Evolutionary conservation across 2,113 vertebrate genomes (phyloP).

Genomic region (Oriolus oriolus): DNA sequence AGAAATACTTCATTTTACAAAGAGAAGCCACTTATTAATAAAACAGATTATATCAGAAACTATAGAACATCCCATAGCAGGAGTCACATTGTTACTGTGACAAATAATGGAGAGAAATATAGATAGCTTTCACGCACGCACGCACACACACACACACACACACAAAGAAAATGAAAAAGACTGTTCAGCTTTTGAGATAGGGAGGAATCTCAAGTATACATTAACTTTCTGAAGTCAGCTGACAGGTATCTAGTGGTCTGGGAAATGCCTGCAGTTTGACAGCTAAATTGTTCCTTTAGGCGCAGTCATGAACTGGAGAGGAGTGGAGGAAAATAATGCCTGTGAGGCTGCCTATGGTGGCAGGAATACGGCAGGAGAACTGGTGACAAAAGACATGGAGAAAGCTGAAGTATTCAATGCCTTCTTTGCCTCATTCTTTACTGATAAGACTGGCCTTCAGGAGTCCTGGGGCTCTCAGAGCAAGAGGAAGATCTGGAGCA

Average conservation of each 20-base stretch:
- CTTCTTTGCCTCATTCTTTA: neutral
- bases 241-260: slow-evolving; percentile 29
- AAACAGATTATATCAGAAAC: slow-evolving; percentile 7
- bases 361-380: neutral
- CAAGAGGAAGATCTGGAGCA: neutral
- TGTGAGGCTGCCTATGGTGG: neutral
- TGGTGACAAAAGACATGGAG: neutral
- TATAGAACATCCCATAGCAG: neutral
- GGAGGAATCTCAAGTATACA: neutral
- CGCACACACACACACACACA: neutral
- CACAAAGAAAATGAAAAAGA: neutral
- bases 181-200: neutral
- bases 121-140: neutral
- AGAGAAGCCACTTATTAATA: slow-evolving; percentile 14
- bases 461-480: neutral
- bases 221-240: slow-evolving; percentile 20
- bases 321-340: neutral
- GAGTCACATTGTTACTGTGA: neutral
- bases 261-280: slow-evolving; percentile 39
- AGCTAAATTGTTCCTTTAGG: slow-evolving; percentile 48
- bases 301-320: slow-evolving; percentile 29
- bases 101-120: neutral
- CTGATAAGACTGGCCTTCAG: neutral
- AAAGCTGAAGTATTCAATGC: neutral
- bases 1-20: slow-evolving; percentile 38